Evolutionary conservation across 2,888 invertebrate species (phyloP).

Genomic region (Archips xylosteana): DNA sequence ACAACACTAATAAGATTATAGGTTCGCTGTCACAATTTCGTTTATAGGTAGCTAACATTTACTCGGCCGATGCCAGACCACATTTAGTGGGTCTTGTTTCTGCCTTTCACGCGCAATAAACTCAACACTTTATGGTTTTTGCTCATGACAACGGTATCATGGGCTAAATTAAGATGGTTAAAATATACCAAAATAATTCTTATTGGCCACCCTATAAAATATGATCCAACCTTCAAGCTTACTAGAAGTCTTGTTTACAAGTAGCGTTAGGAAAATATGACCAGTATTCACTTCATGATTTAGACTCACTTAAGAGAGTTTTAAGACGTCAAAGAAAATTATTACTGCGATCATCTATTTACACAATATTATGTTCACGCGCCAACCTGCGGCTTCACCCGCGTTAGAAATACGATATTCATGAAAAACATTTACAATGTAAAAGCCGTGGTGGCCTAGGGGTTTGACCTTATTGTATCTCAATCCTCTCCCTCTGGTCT

Average conservation of each 20-base stretch:
- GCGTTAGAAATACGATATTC: no score
- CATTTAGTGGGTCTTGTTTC: constrained; percentile 31
- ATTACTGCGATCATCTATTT: no score
- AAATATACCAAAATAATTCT: constrained; percentile 14
- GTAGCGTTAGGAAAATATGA: neutral
- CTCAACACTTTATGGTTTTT: constrained; percentile 20
- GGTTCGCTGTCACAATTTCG: constrained; percentile 9
- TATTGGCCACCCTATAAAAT: constrained; percentile 11
- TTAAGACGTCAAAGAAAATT: neutral
- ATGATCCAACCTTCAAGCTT: neutral
- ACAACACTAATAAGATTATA: constrained; percentile 1
- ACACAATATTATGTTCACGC: no score
- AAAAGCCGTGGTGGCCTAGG: no score
- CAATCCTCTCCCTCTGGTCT: no score
- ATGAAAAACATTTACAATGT: no score
- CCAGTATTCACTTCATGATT: neutral
- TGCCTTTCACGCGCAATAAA: constrained; percentile 30
- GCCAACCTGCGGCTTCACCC: no score
- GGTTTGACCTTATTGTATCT: no score
- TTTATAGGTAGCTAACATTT: constrained; percentile 23
- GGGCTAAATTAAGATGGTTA: constrained; percentile 23
- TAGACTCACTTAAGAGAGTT: no score
- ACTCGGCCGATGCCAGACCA: constrained; percentile 24
- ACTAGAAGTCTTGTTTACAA: neutral
- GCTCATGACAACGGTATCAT: constrained; percentile 20